A percentile compares a stretch with the other conserved stretches of the same genome.
These are phyloP conservation scores for Ammodytes dubius DNA, from an alignment of 2,113 vertebrate species.

Conservation along the genomic window DNA sequence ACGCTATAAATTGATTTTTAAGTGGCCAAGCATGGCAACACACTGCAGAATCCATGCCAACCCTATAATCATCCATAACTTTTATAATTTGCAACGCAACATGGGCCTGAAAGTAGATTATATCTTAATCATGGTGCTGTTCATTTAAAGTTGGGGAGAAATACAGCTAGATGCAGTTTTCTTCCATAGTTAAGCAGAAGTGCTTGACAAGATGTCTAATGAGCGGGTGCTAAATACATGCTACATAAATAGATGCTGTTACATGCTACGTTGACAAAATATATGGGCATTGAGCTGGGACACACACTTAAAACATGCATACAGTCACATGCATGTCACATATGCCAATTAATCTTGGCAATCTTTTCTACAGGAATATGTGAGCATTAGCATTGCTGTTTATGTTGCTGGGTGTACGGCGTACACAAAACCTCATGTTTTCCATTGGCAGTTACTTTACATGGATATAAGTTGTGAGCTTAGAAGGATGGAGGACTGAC, in stretches of 20 bases:
- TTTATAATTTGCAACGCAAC: slow-evolving; percentile 19
- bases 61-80: slow-evolving; percentile 24
- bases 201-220: slow-evolving; percentile 4
- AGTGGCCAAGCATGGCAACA: slow-evolving; percentile 13
- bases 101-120: slow-evolving; percentile 41
- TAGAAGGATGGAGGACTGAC: slow-evolving; percentile 30
- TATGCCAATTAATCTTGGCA: slow-evolving; percentile 13
- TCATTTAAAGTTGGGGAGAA: slow-evolving; percentile 9
- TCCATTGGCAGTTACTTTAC: slow-evolving; percentile 47
- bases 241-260: background rate
- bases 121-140: slow-evolving; percentile 17
- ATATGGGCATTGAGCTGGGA: slow-evolving; percentile 8
- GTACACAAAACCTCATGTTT: slow-evolving; percentile 32
- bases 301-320: background rate
- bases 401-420: slow-evolving; percentile 18
- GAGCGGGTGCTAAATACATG: background rate
- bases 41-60: background rate
- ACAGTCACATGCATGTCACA: slow-evolving; percentile 11
- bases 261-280: background rate
- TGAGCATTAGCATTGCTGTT: slow-evolving; percentile 2
- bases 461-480: slow-evolving; percentile 36
- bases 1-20: slow-evolving; percentile 21
- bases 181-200: background rate
- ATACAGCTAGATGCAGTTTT: background rate
- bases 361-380: slow-evolving; percentile 27